Conservation (phyloP, 2,797 vertebrate genomes). For the Moxostoma hubbsi region DNA sequence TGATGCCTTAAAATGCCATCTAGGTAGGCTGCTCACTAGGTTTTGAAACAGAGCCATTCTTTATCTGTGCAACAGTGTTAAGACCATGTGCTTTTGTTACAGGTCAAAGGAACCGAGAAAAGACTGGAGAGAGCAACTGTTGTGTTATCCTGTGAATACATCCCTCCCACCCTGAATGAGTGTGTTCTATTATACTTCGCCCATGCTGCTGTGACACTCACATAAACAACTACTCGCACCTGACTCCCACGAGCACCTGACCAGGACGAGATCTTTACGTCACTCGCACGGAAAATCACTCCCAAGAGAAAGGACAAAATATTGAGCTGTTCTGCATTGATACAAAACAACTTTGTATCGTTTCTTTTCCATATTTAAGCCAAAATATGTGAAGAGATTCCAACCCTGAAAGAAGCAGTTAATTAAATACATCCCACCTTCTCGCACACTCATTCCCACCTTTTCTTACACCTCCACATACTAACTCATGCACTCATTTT, state of each 20-base stretch:
- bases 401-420: constrained; percentile 7
- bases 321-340: not conserved
- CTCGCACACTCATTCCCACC: not conserved
- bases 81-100: constrained; percentile 30
- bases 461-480: constrained; percentile 2
- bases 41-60: constrained; percentile 18
- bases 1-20: not conserved
- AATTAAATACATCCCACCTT: not conserved
- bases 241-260: constrained; percentile 19
- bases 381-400: constrained; percentile 27
- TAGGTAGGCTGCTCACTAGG: not conserved
- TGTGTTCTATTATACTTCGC: constrained; percentile 79
- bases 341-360: not conserved
- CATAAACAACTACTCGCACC: constrained; percentile 42
- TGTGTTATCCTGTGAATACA: constrained; percentile 94
- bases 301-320: not conserved
- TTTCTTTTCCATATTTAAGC: not conserved
- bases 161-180: constrained; percentile 70
- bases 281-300: constrained; percentile 1
- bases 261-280: constrained; percentile 2
- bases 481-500: constrained; percentile 21
- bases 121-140: constrained; percentile 98
- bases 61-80: not conserved
- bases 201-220: constrained; percentile 75
- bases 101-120: constrained; percentile 98